Conservation (phyloP, 2,113 vertebrate species). For the Pterocles burchelli region DNA sequence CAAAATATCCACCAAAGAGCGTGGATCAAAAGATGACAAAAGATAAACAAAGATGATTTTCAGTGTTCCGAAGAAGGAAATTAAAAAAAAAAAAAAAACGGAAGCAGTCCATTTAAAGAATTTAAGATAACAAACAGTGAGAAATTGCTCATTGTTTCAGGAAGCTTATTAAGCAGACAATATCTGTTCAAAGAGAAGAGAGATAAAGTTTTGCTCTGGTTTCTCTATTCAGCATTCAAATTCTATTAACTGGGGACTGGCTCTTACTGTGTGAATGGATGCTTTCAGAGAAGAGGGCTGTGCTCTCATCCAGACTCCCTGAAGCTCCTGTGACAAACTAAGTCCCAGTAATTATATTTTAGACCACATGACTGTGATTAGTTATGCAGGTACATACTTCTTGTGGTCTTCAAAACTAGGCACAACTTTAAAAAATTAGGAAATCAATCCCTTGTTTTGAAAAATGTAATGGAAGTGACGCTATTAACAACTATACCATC, state of each 20-base stretch:
- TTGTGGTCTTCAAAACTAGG: not conserved
- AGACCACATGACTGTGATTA: not conserved
- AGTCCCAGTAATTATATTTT: not conserved
- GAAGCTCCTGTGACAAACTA: not conserved
- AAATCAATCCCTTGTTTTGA: not conserved
- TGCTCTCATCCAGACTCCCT: not conserved
- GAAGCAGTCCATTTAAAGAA: not conserved
- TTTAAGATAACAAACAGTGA: not conserved
- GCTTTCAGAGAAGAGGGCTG: fast-evolving
- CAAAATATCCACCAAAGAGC: not conserved
- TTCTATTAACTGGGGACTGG: not conserved
- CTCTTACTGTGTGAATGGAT: not conserved
- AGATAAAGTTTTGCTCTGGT: not conserved
- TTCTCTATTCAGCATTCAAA: not conserved
- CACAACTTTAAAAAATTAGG: not conserved
- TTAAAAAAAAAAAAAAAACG: not conserved
- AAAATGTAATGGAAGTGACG: not conserved
- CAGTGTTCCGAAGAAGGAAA: not conserved
- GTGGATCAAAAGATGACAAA: not conserved
- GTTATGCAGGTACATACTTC: not conserved
- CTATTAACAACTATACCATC: not conserved
- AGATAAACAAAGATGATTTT: not conserved
- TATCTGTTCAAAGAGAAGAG: not conserved
- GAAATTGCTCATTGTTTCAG: not conserved
- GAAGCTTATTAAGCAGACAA: not conserved